Percentiles rank a stretch among this genome's conserved stretches.
phyloP scores from a whole-genome alignment of 2,797 vertebrate genomes.

The Eulemur mongoz region DNA sequence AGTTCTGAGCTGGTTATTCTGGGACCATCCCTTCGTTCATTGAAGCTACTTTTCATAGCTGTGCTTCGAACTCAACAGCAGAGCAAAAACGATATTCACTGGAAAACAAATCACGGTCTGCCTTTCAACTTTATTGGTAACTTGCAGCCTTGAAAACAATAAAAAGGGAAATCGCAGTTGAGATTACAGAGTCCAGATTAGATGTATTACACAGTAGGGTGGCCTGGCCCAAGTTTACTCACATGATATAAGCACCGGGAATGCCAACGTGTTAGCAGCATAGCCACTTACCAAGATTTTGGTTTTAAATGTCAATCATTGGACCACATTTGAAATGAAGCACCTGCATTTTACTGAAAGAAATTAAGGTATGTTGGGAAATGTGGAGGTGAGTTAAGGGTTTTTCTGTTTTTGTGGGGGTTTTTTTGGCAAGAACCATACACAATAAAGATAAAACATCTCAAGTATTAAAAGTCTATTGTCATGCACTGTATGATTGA shows the following conservation, averaged over 20 bases:
- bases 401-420: background rate
- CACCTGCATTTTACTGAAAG: conserved; percentile 44
- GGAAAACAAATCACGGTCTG: conserved; percentile 40
- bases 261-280: background rate
- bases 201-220: background rate
- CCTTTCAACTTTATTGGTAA: conserved; percentile 51
- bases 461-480: conserved; percentile 32
- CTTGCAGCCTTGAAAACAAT: conserved; percentile 43
- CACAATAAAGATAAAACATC: conserved; percentile 47
- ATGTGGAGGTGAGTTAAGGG: background rate
- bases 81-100: conserved; percentile 39
- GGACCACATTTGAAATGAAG: conserved; percentile 28
- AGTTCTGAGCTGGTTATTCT: conserved; percentile 34
- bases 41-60: conserved; percentile 57
- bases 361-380: background rate
- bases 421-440: background rate
- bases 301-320: conserved; percentile 34
- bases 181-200: conserved; percentile 1
- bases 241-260: rapidly evolving
- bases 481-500: conserved; percentile 7
- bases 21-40: background rate
- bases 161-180: background rate
- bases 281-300: background rate
- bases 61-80: conserved; percentile 31
- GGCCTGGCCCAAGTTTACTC: background rate